Conservation (phyloP, 1,140 invertebrate genomes). For the Pachypeltis micranthus region DNA sequence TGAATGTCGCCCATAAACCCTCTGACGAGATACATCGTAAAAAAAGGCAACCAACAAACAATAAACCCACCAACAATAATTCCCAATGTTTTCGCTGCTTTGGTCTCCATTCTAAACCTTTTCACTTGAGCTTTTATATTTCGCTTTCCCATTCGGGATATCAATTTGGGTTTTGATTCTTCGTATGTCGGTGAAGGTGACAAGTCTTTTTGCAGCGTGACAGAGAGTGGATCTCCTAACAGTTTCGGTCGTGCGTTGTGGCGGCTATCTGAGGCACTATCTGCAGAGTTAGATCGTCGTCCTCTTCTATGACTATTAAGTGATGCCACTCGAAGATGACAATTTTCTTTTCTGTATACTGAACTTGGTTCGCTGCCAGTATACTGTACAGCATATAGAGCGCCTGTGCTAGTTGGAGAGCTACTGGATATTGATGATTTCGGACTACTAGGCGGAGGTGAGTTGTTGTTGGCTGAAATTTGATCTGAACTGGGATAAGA, state of each 20-base stretch:
- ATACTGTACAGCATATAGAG: constrained; percentile 47
- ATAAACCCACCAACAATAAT: constrained; percentile 91
- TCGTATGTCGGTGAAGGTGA: constrained; percentile 36
- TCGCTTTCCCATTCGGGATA: constrained; percentile 64
- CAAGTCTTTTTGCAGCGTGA: constrained; percentile 25
- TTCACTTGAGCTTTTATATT: constrained; percentile 78
- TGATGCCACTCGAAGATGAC: constrained; percentile 35
- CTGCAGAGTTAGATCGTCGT: background rate
- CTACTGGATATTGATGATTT: constrained; percentile 21
- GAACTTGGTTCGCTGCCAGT: constrained; percentile 36
- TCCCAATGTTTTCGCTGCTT: constrained; percentile 85
- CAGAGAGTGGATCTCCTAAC: constrained; percentile 24
- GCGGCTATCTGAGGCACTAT: constrained; percentile 2
- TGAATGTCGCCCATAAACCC: constrained; percentile 66
- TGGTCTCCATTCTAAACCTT: constrained; percentile 79
- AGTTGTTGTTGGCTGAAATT: constrained; percentile 38
- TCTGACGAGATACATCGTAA: constrained; percentile 78
- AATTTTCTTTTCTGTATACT: constrained; percentile 31
- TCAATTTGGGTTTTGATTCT: constrained; percentile 47
- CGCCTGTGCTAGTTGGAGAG: constrained; percentile 25
- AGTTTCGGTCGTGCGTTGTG: constrained; percentile 17
- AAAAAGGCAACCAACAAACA: constrained; percentile 89
- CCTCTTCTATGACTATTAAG: constrained; percentile 12
- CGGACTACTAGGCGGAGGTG: constrained; percentile 15
- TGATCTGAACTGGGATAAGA: constrained; percentile 70